Conservation (phyloP, 2,888 invertebrate genomes). For the Ichneumon xanthorius region DNA sequence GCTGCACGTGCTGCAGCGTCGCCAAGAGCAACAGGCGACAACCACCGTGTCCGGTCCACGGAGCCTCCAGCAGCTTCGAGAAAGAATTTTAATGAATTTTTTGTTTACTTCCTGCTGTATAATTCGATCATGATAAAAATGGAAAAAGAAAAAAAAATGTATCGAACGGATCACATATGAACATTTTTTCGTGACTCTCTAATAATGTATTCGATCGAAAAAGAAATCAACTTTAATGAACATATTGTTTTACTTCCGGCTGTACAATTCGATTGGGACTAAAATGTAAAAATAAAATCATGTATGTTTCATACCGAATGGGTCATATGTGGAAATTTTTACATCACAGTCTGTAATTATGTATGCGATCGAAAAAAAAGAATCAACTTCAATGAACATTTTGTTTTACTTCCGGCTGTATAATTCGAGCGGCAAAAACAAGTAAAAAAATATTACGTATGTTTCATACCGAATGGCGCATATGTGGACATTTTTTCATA, state of each 20-base stretch:
- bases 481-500: too few relatives aligned
- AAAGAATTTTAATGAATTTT: constrained; percentile 27
- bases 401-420: neutral
- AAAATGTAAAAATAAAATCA: neutral
- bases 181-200: too few relatives aligned
- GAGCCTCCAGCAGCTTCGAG: constrained; percentile 53
- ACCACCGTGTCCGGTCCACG: constrained; percentile 71
- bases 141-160: neutral
- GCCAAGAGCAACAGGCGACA: constrained; percentile 60
- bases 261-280: neutral
- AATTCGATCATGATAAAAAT: neutral
- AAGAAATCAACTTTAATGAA: too few relatives aligned
- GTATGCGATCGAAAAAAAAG: too few relatives aligned
- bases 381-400: neutral
- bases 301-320: too few relatives aligned
- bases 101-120: neutral
- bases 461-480: too few relatives aligned
- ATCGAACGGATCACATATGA: neutral
- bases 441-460: neutral
- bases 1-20: constrained; percentile 75
- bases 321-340: too few relatives aligned
- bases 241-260: neutral
- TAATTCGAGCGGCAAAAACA: neutral
- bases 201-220: too few relatives aligned
- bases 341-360: too few relatives aligned